A percentile compares a stretch with the other conserved stretches of the same genome.
phyloP scores from a whole-genome alignment of 2,797 vertebrate species.

The Cheirogaleus major region DNA sequence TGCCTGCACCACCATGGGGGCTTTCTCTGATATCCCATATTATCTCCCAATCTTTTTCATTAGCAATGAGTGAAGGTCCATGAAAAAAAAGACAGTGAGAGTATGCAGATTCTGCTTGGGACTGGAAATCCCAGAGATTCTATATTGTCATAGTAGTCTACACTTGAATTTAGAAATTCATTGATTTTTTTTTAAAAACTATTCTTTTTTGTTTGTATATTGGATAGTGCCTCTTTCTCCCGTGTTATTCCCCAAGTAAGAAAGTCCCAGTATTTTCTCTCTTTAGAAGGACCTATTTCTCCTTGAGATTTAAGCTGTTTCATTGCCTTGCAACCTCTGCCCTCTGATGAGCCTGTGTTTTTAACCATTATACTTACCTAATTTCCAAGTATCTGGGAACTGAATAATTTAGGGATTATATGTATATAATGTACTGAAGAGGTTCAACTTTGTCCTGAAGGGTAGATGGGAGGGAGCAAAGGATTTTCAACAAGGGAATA shows the following conservation, averaged over 20 bases:
- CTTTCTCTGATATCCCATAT: background rate
- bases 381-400: background rate
- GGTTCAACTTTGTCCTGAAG: background rate
- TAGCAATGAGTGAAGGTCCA: background rate
- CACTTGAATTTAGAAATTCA: background rate
- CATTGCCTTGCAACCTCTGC: background rate
- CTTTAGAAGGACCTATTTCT: background rate
- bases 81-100: background rate
- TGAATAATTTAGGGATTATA: background rate
- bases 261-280: background rate
- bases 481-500: background rate
- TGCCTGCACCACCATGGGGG: rapidly evolving
- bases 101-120: background rate
- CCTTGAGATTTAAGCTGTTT: background rate
- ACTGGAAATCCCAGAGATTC: background rate
- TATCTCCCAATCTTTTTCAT: background rate
- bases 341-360: background rate
- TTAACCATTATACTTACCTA: background rate
- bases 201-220: background rate
- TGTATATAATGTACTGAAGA: background rate
- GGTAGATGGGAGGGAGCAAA: background rate
- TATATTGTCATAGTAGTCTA: background rate
- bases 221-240: background rate
- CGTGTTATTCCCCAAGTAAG: background rate
- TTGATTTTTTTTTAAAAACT: background rate